These are phyloP conservation scores for Umimayanthus chanpuru DNA, from an alignment of 92 coral and sea anemone genomes.

Conservation along the genomic window DNA sequence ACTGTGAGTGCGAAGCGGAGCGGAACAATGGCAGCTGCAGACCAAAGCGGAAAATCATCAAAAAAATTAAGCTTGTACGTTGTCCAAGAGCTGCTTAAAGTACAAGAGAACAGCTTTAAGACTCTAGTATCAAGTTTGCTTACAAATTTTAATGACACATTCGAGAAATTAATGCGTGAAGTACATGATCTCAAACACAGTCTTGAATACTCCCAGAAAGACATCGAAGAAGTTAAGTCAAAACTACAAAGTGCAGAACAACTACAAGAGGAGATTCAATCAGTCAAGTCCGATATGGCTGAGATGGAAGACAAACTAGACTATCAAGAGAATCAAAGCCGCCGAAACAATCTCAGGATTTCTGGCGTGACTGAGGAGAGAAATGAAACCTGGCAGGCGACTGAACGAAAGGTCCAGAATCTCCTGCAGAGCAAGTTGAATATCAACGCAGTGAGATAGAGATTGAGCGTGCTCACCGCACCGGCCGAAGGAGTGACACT, in stretches of 20 bases:
- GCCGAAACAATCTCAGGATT: slow-evolving; percentile 11
- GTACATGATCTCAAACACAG: slow-evolving; percentile 5
- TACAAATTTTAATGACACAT: slow-evolving; percentile 6
- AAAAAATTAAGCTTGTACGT: neutral
- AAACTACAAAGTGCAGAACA: slow-evolving; percentile 3
- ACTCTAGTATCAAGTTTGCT: neutral
- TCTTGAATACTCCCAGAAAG: neutral
- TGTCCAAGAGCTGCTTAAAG: slow-evolving; percentile 9
- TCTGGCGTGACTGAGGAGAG: slow-evolving; percentile 3
- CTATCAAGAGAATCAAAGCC: slow-evolving; percentile 15
- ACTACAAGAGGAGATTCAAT: slow-evolving; percentile 1
- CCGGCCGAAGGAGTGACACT: slow-evolving; percentile 14
- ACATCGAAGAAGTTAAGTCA: neutral
- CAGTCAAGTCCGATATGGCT: slow-evolving; percentile 9
- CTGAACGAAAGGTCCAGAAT: too few species aligned
- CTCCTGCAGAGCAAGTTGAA: too few species aligned
- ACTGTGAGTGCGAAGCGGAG: too few species aligned
- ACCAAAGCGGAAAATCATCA: neutral
- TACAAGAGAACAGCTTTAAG: slow-evolving; percentile 24
- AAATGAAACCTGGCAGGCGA: neutral
- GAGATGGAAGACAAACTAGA: neutral
- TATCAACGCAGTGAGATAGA: too few species aligned
- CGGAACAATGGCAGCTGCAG: neutral
- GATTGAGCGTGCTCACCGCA: neutral
- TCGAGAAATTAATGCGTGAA: slow-evolving; percentile 13